Evolutionary conservation across 1,140 invertebrate genomes (phyloP), one percentile per base, ranked within the genome.

Genomic region (Aphis craccivora): DNA sequence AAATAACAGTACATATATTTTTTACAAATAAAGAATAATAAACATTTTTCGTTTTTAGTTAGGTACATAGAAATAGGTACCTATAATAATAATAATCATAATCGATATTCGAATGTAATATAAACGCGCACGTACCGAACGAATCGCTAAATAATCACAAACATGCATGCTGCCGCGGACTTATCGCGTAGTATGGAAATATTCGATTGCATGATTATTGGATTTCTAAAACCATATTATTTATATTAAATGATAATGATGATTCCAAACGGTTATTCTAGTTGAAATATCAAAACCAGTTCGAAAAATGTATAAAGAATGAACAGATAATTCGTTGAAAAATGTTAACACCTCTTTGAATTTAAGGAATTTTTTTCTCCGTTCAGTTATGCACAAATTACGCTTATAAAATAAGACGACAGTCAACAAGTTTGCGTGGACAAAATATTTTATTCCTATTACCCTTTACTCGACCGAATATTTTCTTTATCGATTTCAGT

Each of bases 191-290:
- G 30, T 30, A 60, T n/a, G 60, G 14, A 76, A n/a, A n/a, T n/a
- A 76, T 76, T 76, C 14, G 30, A 76, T 76, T n/a, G n/a, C 30
- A 14, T n/a, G 30, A 76, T n/a, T 35, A 14, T 76, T 35, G 14
- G 60, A 76, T 76, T 76, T 76, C 60, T 76, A 76, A 76, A 76
- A n/a, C n/a, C n/a, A 76, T 76, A 18, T 76, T n/a, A 76, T 76
- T 76, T 76, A 76, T n/a, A 76, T 76, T 76, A 18, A 76, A 60
- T 84, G 37, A 86, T 43, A 76, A 60, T 84, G 37, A 86, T 43
- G 22, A 45, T 86, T 86, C 14, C 40, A 25, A 86, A 25, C 40
- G 40, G 81, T 35, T 86, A 45, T 43, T 43, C 23, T 43, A 45
- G 25, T 9, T 86, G 83, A 86, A 86, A 43, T 45, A 40, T 23